These are phyloP conservation scores for Eretmochelys imbricata DNA, from an alignment of 2,113 vertebrate species.

Conservation along the genomic window DNA sequence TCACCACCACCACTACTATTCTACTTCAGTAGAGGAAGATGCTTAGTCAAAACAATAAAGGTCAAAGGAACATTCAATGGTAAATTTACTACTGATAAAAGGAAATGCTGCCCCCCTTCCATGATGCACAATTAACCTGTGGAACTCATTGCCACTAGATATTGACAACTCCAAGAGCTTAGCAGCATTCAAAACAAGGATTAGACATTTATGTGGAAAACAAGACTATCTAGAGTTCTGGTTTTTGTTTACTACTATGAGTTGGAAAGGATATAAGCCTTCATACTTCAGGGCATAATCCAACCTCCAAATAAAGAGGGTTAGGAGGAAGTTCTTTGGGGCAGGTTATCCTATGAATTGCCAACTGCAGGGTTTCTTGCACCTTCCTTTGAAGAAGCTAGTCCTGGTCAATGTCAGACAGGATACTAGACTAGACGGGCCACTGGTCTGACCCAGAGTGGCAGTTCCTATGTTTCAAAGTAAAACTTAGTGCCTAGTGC, in stretches of 20 bases:
- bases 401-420: background rate
- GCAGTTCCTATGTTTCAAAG: background rate
- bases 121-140: background rate
- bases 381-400: background rate
- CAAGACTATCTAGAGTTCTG: background rate
- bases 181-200: background rate
- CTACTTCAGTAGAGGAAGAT: background rate
- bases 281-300: background rate
- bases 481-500: background rate
- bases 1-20: background rate
- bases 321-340: background rate
- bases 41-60: background rate
- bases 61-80: background rate
- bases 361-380: background rate
- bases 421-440: background rate
- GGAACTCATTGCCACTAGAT: background rate
- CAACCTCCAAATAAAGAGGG: background rate
- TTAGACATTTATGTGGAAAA: background rate
- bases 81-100: background rate
- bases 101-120: background rate
- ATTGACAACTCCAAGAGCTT: background rate
- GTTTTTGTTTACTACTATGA: too few relatives aligned
- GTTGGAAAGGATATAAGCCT: background rate
- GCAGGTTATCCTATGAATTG: background rate
- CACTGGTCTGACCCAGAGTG: background rate